Percentiles rank a stretch among this genome's conserved stretches.
phyloP scores from a whole-genome alignment of 2,113 vertebrate species.

The Echinops telfairi region DNA sequence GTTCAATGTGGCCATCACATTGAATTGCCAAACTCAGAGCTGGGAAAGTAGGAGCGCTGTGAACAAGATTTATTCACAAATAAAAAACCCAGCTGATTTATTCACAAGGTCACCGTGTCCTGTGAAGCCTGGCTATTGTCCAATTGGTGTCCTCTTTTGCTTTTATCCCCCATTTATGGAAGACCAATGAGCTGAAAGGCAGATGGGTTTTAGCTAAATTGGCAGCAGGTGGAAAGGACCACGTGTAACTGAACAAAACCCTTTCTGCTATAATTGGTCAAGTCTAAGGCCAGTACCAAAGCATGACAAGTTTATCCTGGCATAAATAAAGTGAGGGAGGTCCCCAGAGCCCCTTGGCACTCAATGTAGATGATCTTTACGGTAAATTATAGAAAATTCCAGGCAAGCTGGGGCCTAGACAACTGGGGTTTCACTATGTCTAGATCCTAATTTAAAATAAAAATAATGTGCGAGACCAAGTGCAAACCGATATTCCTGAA shows the following conservation, averaged over 20 bases:
- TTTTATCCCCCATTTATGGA: neutral
- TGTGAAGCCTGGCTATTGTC: neutral
- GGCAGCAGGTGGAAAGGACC: neutral
- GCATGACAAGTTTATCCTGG: neutral
- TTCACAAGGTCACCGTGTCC: neutral
- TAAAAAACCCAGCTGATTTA: neutral
- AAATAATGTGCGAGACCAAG: conserved; percentile 16
- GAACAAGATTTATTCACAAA: no score
- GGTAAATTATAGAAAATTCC: conserved; percentile 16
- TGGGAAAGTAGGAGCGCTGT: no score
- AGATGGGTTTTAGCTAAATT: neutral
- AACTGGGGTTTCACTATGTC: conserved; percentile 17
- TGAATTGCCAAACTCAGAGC: no score
- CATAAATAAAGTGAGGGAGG: neutral
- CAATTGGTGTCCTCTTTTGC: neutral
- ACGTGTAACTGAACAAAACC: neutral
- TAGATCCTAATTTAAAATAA: conserved; percentile 29
- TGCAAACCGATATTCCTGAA: conserved; percentile 44
- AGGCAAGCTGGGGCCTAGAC: neutral
- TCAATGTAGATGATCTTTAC: conserved; percentile 12
- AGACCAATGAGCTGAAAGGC: neutral
- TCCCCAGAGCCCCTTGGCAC: neutral
- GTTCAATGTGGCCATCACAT: no score
- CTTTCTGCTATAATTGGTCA: neutral
- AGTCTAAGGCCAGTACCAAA: neutral